Evolutionary conservation across 2,888 invertebrate genomes (phyloP), one percentile per base, ranked within the genome.

Genomic region (Zele albiditarsus): DNA sequence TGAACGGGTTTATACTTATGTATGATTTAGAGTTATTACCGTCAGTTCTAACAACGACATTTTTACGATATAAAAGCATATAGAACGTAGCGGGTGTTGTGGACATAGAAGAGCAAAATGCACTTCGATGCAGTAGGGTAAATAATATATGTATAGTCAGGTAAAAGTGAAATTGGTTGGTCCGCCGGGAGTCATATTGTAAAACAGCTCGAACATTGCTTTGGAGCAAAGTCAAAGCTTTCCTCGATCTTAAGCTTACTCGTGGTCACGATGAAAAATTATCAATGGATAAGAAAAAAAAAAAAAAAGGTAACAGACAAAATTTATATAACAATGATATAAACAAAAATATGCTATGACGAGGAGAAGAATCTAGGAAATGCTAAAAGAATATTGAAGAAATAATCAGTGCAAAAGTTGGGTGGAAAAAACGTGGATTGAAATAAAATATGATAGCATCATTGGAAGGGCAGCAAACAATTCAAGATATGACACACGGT

Each of bases 151-250:
- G 46, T 74, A 63, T 58, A 71, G 70, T 74, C 80, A 80, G 81
- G 81, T 28, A 62, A 85, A 84, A 86, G 85, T 85, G 82, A 84
- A 86, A 85, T 84, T 83, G 84, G 84, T 85, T 80, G 83, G 83
- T 80, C 84, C 82, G 78, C 69, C 74, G 84, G 84, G 85, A 81
- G 81, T 83, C 83, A 83, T 85, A 83, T 82, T 74, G 68, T 63
- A 69, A 65, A 60, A 69, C 69, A 68, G 60, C 57, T 49, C 31
- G 14, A 49, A 28, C 63, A 53, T 53, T 53, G 25, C 65, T 42
- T 38, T 57, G 20, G 14, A 46, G 42, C 42, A 49, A 25, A 20
- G 16, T 67, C 46, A 27, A 49, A 49, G 49, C 27, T 46, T 46
- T 46, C 3, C 33, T 42, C 65, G 63, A 25, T 63, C 68, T 27